These are phyloP conservation scores for Columba janthina DNA, from an alignment of 2,113 vertebrate species.

Conservation along the genomic window DNA sequence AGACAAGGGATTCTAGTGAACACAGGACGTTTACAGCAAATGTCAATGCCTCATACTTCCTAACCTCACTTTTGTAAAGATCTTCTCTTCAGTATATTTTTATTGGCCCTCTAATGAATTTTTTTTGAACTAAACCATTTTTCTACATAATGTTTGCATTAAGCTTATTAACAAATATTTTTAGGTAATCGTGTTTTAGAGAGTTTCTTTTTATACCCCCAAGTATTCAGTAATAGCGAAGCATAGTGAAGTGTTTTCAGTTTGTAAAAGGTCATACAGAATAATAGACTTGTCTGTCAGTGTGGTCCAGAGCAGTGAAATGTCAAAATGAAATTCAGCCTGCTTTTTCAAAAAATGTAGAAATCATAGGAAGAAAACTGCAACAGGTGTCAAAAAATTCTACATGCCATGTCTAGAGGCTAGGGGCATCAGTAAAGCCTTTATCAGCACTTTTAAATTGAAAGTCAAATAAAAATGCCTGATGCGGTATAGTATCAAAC, in stretches of 20 bases:
- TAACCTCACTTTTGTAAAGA: conserved; percentile 81
- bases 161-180: conserved; percentile 76
- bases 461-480: background rate
- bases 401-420: background rate
- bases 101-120: conserved; percentile 73
- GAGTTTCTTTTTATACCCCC: conserved; percentile 58
- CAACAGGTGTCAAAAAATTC: background rate
- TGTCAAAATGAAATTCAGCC: background rate
- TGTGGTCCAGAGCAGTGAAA: conserved; percentile 9
- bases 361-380: background rate
- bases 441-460: conserved; percentile 15
- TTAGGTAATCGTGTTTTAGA: conserved; percentile 67
- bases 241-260: conserved; percentile 32
- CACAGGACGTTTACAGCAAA: conserved; percentile 79
- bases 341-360: background rate
- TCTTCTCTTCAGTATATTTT: conserved; percentile 77
- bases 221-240: conserved; percentile 60
- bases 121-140: conserved; percentile 72
- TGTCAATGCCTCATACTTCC: conserved; percentile 74
- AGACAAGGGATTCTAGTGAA: conserved; percentile 76
- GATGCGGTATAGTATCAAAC: background rate
- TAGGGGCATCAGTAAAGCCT: background rate
- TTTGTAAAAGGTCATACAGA: background rate
- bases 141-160: conserved; percentile 71
- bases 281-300: background rate